Evolutionary conservation across 1,140 invertebrate species (phyloP).

Genomic region (Zaprionus gabonicus): DNA sequence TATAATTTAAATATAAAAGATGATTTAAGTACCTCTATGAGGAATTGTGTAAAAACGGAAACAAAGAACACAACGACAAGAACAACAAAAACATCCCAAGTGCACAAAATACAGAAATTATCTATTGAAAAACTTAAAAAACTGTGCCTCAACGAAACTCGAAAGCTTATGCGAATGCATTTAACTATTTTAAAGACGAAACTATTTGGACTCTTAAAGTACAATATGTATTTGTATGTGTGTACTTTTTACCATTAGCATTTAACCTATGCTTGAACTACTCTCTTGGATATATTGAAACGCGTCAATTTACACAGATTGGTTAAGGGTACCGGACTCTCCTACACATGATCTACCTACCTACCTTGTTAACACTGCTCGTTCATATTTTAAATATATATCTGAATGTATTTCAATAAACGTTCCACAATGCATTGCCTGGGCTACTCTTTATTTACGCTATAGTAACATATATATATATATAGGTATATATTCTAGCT

Average conservation of each 20-base stretch:
- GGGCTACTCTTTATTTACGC: background rate
- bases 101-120: conserved; percentile 1
- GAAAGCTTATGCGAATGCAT: conserved; percentile 31
- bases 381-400: conserved; percentile 6
- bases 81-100: conserved; percentile 23
- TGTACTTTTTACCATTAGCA: conserved; percentile 1
- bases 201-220: conserved; percentile 1
- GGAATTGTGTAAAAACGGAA: conserved; percentile 20
- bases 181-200: conserved; percentile 24
- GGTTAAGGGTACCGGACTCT: background rate
- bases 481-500: background rate
- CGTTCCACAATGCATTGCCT: background rate
- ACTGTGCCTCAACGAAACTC: conserved; percentile 30
- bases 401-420: conserved; percentile 29
- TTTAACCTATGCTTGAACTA: background rate
- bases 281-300: background rate
- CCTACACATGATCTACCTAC: background rate
- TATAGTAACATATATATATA: background rate
- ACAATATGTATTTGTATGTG: background rate
- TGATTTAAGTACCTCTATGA: conserved; percentile 7
- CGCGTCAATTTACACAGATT: conserved; percentile 1
- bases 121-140: background rate
- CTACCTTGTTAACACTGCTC: conserved; percentile 4
- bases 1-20: conserved; percentile 4
- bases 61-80: background rate